These are phyloP conservation scores for Drosophila barbarae DNA, from an alignment of 2,888 invertebrate genomes.

Conservation along the genomic window DNA sequence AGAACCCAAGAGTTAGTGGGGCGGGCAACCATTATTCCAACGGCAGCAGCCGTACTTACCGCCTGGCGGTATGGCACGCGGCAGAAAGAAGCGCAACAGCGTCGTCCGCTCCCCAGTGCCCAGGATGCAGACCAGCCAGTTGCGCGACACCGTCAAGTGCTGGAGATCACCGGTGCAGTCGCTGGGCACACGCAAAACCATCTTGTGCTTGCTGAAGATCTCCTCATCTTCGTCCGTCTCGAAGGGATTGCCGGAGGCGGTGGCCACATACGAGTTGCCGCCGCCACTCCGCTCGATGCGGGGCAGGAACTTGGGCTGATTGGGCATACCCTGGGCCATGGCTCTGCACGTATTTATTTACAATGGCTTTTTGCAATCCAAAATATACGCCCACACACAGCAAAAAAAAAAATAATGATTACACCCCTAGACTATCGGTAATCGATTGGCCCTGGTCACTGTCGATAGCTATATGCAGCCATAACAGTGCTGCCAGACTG, in stretches of 20 bases:
- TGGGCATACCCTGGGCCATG: constrained; percentile 56
- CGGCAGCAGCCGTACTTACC: constrained; percentile 81
- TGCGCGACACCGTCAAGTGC: constrained; percentile 90
- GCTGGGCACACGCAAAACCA: constrained; percentile 89
- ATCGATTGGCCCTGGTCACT: background rate
- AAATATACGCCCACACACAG: constrained; percentile 15
- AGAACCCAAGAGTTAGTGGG: no score
- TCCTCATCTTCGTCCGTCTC: constrained; percentile 82
- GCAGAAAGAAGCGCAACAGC: constrained; percentile 89
- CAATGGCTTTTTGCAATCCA: background rate
- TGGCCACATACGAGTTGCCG: constrained; percentile 35
- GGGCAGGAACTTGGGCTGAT: constrained; percentile 70
- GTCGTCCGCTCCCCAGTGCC: constrained; percentile 84
- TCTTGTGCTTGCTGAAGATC: constrained; percentile 92
- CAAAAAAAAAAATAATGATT: background rate
- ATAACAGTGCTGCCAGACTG: background rate
- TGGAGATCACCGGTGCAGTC: constrained; percentile 82
- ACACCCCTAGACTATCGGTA: background rate
- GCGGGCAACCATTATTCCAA: no score
- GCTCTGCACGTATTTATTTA: background rate
- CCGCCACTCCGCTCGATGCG: constrained; percentile 38
- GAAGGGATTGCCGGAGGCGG: constrained; percentile 54
- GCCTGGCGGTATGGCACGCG: constrained; percentile 87
- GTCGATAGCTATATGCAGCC: background rate
- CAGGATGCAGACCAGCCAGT: constrained; percentile 91